Conservation (phyloP, 1,140 invertebrate species). For the Ostrea edulis region DNA sequence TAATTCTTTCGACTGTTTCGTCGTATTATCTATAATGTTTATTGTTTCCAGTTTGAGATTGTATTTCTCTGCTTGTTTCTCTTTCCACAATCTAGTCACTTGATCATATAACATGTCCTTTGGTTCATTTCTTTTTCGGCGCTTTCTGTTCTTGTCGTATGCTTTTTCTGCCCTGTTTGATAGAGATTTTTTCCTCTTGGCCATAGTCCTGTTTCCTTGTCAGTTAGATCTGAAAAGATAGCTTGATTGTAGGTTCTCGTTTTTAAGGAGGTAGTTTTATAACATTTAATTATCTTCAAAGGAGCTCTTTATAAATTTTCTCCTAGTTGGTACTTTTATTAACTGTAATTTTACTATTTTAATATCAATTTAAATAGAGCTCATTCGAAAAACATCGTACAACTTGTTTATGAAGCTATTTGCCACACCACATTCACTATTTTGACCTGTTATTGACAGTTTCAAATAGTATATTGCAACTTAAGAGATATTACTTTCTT, state of each 20-base stretch:
- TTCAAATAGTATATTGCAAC: too few species aligned
- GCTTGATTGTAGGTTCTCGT: neutral
- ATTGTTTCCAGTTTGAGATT: neutral
- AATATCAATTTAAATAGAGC: neutral
- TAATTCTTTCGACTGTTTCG: neutral
- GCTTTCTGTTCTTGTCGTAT: neutral
- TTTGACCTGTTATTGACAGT: neutral
- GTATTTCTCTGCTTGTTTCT: neutral
- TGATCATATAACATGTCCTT: neutral
- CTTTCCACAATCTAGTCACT: neutral
- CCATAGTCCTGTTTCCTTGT: neutral
- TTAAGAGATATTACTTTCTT: neutral
- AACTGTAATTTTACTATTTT: neutral
- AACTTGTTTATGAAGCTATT: neutral
- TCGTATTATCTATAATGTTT: neutral
- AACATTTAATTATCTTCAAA: neutral
- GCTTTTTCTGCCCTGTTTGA: neutral
- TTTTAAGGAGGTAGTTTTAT: neutral
- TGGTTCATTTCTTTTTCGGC: neutral
- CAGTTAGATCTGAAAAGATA: neutral
- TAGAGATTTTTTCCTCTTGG: neutral
- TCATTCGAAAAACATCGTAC: neutral
- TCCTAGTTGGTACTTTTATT: neutral
- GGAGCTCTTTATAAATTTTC: constrained; percentile 6
- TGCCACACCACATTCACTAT: neutral